Conservation (phyloP, 2,113 vertebrate species). For the Serilophus lunatus region DNA sequence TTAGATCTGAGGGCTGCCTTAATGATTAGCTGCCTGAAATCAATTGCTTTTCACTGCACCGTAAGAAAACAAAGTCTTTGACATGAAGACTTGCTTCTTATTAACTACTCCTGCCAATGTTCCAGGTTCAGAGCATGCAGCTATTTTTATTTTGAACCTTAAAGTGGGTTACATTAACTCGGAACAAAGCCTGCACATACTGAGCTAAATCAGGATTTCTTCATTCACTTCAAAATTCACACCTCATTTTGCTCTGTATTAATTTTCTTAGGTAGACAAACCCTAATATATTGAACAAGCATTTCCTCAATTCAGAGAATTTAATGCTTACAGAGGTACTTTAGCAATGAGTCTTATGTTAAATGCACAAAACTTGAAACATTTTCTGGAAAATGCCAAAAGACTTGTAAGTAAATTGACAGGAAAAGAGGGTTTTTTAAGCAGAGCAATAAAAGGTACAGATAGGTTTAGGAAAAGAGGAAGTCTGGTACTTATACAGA, state of each 20-base stretch:
- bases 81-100: neutral
- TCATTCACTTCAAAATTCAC: neutral
- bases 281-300: neutral
- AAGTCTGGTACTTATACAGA: neutral
- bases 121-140: neutral
- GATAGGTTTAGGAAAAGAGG: neutral
- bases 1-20: neutral
- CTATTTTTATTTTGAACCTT: conserved; percentile 27
- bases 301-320: neutral
- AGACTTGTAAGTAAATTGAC: neutral
- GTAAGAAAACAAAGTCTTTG: neutral
- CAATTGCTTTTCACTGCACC: neutral
- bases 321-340: neutral
- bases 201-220: neutral
- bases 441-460: neutral
- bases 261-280: conserved; percentile 29
- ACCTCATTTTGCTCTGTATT: conserved; percentile 8
- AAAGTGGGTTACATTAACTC: neutral
- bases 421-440: neutral
- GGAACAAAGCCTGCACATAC: neutral
- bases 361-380: neutral
- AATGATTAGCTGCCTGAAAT: conserved; percentile 1
- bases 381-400: conserved; percentile 9
- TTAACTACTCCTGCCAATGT: neutral
- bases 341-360: neutral